Evolutionary conservation across 2,113 vertebrate species (phyloP).

Genomic region (Macroglossus sobrinus): DNA sequence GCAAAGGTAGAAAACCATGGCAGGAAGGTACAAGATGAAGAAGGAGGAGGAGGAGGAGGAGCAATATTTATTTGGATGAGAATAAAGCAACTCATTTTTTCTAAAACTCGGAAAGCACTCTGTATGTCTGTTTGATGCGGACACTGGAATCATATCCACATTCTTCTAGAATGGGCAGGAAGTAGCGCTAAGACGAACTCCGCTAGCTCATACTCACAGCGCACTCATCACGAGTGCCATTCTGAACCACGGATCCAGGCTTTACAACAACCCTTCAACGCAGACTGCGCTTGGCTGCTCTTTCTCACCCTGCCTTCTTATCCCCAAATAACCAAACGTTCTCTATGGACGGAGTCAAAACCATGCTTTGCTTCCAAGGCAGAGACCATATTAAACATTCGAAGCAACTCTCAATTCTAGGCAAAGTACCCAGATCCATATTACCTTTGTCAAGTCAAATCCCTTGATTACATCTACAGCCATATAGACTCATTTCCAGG

Average conservation of each 20-base stretch:
- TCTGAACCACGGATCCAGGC: neutral
- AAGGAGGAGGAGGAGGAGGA: neutral
- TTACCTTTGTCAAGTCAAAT: neutral
- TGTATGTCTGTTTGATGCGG: neutral
- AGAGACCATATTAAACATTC: neutral
- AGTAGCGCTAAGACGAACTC: neutral
- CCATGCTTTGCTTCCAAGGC: neutral
- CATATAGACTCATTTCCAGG: neutral
- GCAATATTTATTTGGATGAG: neutral
- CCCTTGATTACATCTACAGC: neutral
- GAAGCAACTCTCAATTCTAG: neutral
- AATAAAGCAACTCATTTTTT: neutral
- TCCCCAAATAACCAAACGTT: neutral
- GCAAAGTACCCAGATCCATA: neutral
- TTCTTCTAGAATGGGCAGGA: neutral
- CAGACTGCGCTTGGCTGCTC: neutral
- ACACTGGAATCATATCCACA: neutral
- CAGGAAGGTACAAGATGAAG: neutral
- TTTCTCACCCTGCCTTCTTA: neutral
- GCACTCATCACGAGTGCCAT: rapidly evolving
- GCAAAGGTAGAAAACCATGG: neutral
- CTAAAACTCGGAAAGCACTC: neutral
- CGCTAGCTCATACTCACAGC: neutral
- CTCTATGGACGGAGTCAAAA: neutral
- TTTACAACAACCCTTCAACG: neutral